Base-by-base conservation (phyloP, 64 coral and sea anemone species). In the Stylophora pistillata region DNA sequence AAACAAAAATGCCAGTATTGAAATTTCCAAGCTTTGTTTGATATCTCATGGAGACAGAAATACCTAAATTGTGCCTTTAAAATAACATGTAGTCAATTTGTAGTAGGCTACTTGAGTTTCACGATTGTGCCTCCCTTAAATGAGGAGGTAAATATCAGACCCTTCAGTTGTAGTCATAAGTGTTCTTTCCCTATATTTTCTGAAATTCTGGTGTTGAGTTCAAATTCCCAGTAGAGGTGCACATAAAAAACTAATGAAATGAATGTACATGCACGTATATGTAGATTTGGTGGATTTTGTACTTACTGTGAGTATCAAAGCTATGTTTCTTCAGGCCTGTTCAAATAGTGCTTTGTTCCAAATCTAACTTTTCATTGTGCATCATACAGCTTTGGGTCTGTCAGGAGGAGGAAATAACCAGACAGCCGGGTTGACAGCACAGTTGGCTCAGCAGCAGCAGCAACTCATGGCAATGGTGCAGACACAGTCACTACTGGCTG, bases 401-500 rank as follows among this genome's bases (percentile, higher is more conserved):
- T 21, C 58, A 54, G 61, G 61, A 68, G n/a, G 11, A 28, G 80
- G 80, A 25, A 47, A 47, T 47, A n/a, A n/a, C 21, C 85, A 52
- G 1, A 71, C 53, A 30, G 30, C 72, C 52, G 90, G 94, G 41
- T 65, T 93, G 58, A 89, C 86, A 86, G 90, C 90, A 10, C 94
- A 97, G 82, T 73, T 97, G 62, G 91, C 90, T 10, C 95, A 97
- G 31, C 95, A 97, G 25, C 95, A 97, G 56, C 95, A 97, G 47
- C 95, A 97, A 71, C 64, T 97, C 9, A 97, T 97, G 95, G 95
- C 95, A 41, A 97, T 97, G 95, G 95, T 97, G 15, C 95, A 97
- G 59, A 97, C 95, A 0, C 95, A 97, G 76, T 97, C 95, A 28
- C 54, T 97, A 1, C 70, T 97, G 25, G 95, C 95, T 69, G 95